These are phyloP conservation scores for Colius striatus DNA, from an alignment of 2,113 vertebrate species.

Conservation along the genomic window DNA sequence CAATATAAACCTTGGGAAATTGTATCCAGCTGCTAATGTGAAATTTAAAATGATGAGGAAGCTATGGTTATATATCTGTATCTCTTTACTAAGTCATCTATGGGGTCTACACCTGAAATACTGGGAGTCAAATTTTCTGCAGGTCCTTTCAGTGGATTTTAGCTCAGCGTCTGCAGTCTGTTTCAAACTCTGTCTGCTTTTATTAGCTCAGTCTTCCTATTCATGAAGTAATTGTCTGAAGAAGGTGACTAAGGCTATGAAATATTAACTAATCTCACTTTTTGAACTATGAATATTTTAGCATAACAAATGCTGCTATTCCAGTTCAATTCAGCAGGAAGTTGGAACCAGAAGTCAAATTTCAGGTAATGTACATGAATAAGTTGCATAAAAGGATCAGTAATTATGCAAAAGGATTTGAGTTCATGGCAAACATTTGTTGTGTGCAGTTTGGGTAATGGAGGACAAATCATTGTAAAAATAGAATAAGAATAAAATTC, in stretches of 20 bases:
- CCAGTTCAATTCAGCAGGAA: not conserved
- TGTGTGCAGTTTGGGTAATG: not conserved
- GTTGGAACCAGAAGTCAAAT: not conserved
- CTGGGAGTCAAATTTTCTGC: not conserved
- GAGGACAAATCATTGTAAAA: not conserved
- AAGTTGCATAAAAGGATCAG: not conserved
- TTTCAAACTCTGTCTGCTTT: not conserved
- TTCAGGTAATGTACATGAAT: not conserved
- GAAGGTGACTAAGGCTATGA: conserved; percentile 1
- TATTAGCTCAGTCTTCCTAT: not conserved
- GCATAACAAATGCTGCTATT: not conserved
- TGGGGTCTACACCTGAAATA: not conserved
- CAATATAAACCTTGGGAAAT: conserved; percentile 25
- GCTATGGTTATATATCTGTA: not conserved
- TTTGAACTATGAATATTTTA: conserved; percentile 14
- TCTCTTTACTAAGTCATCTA: not conserved
- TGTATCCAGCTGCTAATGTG: conserved; percentile 28
- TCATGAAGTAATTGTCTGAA: not conserved
- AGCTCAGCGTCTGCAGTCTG: not conserved
- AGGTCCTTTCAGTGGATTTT: not conserved
- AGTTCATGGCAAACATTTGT: not conserved
- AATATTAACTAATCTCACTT: not conserved
- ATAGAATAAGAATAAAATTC: not conserved
- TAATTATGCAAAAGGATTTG: not conserved
- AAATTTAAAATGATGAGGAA: conserved; percentile 60